Evolutionary conservation across 1,140 invertebrate species (phyloP).

Genomic region (Ceratina australensis): DNA sequence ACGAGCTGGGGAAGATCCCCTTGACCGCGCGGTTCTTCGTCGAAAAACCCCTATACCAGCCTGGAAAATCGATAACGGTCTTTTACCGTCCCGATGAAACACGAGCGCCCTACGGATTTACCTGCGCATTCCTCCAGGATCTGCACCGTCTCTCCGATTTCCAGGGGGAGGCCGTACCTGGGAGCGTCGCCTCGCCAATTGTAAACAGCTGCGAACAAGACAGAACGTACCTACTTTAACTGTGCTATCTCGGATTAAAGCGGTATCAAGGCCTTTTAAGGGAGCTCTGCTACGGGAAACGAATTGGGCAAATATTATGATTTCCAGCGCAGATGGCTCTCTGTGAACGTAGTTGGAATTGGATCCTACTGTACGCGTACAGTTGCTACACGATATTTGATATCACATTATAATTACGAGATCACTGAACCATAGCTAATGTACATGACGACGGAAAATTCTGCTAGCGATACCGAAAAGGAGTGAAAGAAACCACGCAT

Average conservation of each 20-base stretch:
- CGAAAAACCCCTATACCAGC: conserved; percentile 92
- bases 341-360: conserved; percentile 6
- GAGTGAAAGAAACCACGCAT: conserved; percentile 16
- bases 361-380: neutral
- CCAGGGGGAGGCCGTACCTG: conserved; percentile 87
- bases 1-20: conserved; percentile 92
- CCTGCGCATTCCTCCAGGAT: conserved; percentile 93
- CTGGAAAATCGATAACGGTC: conserved; percentile 71
- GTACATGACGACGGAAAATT: neutral
- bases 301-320: conserved; percentile 31
- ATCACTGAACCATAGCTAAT: too few species aligned
- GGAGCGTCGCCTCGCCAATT: conserved; percentile 92
- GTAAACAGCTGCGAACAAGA: conserved; percentile 87
- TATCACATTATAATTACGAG: neutral
- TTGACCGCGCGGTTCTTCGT: conserved; percentile 89
- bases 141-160: conserved; percentile 94
- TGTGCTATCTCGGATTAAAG: neutral
- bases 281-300: neutral
- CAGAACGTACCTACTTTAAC: neutral
- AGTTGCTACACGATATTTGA: neutral
- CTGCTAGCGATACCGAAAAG: neutral
- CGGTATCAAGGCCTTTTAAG: neutral
- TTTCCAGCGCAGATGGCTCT: conserved; percentile 18
- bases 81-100: too few species aligned
- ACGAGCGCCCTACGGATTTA: conserved; percentile 65